Evolutionary conservation across 2,888 invertebrate species (phyloP), one percentile per base, ranked within the genome.

Genomic region (Euspilapteryx auroguttella): DNA sequence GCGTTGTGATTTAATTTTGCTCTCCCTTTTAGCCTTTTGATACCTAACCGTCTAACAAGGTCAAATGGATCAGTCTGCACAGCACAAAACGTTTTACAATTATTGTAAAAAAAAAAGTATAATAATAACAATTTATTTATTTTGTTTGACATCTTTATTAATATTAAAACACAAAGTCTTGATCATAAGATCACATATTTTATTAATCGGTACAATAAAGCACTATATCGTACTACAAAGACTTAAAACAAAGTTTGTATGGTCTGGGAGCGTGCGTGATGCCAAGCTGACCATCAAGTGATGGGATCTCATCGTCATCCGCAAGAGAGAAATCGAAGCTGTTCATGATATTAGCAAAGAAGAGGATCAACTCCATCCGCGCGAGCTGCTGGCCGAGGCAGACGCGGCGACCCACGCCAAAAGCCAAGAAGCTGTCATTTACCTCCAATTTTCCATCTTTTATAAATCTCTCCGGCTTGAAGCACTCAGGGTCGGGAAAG

Each of bases 391-490:
- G 88, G 7, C 92, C 92, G 4, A 92, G 71, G 42, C 92, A 92
- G 82, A 87, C 86, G 12, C 91, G 78, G n/a, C 89, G 78, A 1
- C 90, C 91, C 3, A 87, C 86, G 10, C 92, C 91, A 53, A 92
- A 92, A 1, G 90, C 90, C 54, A 91, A 82, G 56, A 91, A 92
- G 47, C 78, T 86, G 40, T 89, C 86, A 0, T 89, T 89, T 32
- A 86, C 84, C 34, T 68, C 65, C 15, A 91, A 82, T 50, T 83
- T 82, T 21, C 87, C 87, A 8, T 80, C 56, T 36, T 81, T 81
- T 25, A 92, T 68, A 55, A 92, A 92, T 20, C 92, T 73, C 13
- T 80, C 76, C 0, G 92, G 92, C 28, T 81, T 79, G 59, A 92
- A 92, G 40, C 78, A 78, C 47, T 89, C 83, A 0, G 92, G 92